These are phyloP conservation scores for Lucilia sericata DNA, from an alignment of 1,140 invertebrate species.

Conservation along the genomic window DNA sequence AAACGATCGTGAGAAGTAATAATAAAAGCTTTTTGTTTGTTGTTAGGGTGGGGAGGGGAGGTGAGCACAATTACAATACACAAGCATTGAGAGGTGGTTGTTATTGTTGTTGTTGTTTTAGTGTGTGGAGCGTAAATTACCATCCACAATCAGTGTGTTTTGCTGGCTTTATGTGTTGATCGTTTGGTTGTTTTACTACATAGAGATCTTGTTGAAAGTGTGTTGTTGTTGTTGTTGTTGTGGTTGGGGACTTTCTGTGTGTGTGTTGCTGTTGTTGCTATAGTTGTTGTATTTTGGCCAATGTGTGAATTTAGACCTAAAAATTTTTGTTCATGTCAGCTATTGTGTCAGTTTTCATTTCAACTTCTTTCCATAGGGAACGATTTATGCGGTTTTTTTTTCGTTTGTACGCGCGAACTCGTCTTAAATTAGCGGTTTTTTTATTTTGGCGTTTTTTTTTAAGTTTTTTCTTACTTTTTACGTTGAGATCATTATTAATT, in stretches of 20 bases:
- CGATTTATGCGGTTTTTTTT: neutral
- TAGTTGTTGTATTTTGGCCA: constrained; percentile 6
- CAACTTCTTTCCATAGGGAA: neutral
- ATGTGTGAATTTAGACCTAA: constrained; percentile 18
- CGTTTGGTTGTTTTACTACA: no score
- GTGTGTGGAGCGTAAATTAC: neutral
- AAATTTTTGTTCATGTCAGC: constrained; percentile 20
- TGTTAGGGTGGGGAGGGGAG: no score
- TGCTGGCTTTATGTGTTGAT: no score
- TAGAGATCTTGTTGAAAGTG: neutral
- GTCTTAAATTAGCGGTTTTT: neutral
- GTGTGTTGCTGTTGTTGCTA: neutral
- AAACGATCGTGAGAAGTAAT: no score
- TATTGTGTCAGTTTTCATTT: constrained; percentile 16
- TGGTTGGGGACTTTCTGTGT: neutral
- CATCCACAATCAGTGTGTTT: no score
- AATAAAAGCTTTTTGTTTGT: neutral
- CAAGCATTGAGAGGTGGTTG: no score
- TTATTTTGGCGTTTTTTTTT: neutral
- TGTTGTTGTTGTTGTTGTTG: neutral
- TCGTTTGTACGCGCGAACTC: neutral
- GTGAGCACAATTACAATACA: no score
- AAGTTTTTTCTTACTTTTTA: no score
- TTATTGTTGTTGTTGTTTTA: no score
- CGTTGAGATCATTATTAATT: no score